Evolutionary conservation across 2,113 vertebrate genomes (phyloP).

Genomic region (Synodontis membranacea): DNA sequence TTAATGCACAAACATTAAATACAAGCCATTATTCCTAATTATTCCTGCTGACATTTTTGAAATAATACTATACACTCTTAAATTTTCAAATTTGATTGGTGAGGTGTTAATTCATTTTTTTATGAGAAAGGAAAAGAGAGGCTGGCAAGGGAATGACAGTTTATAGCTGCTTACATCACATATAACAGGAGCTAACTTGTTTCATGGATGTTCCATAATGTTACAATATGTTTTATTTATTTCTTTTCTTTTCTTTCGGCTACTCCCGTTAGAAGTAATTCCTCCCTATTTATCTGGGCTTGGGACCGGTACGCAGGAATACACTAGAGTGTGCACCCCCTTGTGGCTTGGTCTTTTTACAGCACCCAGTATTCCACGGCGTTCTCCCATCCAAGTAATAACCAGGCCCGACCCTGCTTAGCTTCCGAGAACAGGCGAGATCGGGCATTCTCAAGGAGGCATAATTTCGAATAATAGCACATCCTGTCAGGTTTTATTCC

Average conservation of each 20-base stretch:
- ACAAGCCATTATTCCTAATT: not conserved
- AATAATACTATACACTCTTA: not conserved
- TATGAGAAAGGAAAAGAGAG: not conserved
- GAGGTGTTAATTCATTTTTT: not conserved
- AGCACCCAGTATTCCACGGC: too few species aligned
- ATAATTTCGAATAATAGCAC: not conserved
- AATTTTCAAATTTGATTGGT: not conserved
- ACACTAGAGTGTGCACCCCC: too few species aligned
- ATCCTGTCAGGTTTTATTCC: not conserved
- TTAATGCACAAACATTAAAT: conserved; percentile 8
- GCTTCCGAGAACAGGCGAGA: too few species aligned
- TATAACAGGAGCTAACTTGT: not conserved
- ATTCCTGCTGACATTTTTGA: not conserved
- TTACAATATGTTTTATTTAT: too few species aligned
- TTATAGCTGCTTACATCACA: not conserved
- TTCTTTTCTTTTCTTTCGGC: too few species aligned
- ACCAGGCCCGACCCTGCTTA: too few species aligned
- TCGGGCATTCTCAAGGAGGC: too few species aligned
- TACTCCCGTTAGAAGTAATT: too few species aligned
- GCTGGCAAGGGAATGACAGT: not conserved
- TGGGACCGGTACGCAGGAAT: too few species aligned
- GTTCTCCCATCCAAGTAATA: too few species aligned
- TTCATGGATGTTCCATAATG: not conserved
- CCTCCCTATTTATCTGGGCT: too few species aligned
- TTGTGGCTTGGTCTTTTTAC: too few species aligned